Evolutionary conservation across 1,140 invertebrate species (phyloP).

Genomic region (Tetramorium simillimum): DNA sequence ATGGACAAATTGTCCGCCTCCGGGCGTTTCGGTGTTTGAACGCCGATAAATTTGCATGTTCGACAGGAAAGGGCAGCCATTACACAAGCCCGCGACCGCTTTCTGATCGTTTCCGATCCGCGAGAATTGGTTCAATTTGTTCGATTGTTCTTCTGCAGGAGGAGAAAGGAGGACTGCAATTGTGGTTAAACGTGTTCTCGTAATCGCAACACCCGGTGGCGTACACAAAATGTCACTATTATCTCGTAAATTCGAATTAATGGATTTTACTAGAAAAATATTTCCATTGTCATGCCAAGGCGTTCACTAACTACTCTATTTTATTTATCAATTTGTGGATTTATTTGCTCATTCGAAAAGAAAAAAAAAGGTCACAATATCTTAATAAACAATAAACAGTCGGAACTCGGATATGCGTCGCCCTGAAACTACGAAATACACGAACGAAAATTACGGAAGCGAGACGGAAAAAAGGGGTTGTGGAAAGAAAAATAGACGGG

Average conservation of each 20-base stretch:
- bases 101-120: slow-evolving; percentile 45
- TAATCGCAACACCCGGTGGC: not conserved
- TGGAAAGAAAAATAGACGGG: slow-evolving; percentile 52
- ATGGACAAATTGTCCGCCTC: slow-evolving; percentile 51
- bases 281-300: not conserved
- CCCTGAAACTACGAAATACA: slow-evolving; percentile 18
- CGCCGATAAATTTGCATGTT: slow-evolving; percentile 57
- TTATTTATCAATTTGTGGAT: too few species aligned
- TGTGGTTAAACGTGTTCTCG: not conserved
- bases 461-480: not conserved
- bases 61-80: slow-evolving; percentile 39
- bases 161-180: not conserved
- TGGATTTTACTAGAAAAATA: not conserved
- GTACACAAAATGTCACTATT: not conserved
- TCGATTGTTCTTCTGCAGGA: slow-evolving; percentile 58
- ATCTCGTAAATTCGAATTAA: slow-evolving; percentile 6
- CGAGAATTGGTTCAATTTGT: slow-evolving; percentile 62
- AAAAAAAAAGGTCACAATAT: not conserved
- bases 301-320: not conserved
- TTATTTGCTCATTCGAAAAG: not conserved
- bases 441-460: slow-evolving; percentile 15
- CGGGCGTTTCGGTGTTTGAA: slow-evolving; percentile 32
- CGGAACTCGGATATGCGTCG: not conserved
- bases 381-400: not conserved
- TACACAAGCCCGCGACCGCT: slow-evolving; percentile 32